Evolutionary conservation across 2,888 invertebrate species (phyloP).

Genomic region (Nephrotoma guestfalica): DNA sequence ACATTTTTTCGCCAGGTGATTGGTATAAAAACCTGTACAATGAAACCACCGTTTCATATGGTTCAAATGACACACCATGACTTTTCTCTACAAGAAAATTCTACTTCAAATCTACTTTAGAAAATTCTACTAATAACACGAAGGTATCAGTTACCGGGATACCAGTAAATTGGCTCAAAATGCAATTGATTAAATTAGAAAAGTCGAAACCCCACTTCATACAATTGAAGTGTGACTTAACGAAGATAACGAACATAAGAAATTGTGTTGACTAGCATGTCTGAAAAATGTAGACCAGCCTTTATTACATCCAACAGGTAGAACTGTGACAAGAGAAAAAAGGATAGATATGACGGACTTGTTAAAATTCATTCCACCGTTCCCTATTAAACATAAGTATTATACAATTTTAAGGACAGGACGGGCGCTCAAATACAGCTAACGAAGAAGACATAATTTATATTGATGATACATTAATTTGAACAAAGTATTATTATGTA

Average conservation of each 20-base stretch:
- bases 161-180: neutral
- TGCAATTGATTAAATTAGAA: neutral
- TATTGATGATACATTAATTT: slow-evolving; percentile 6
- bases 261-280: too few relatives aligned
- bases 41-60: too few relatives aligned
- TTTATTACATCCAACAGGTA: neutral
- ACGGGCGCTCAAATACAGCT: slow-evolving; percentile 12
- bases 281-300: too few relatives aligned
- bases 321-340: too few relatives aligned
- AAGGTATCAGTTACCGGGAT: neutral
- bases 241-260: neutral
- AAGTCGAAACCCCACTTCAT: neutral
- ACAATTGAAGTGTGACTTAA: neutral
- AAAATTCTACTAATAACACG: too few relatives aligned
- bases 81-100: too few relatives aligned
- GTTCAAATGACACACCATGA: too few relatives aligned
- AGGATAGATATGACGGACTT: slow-evolving; percentile 11
- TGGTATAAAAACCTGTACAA: too few relatives aligned
- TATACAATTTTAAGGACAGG: slow-evolving; percentile 12
- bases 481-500: too few relatives aligned
- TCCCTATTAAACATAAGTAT: slow-evolving; percentile 13
- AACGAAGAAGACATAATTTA: slow-evolving; percentile 13
- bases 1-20: too few relatives aligned
- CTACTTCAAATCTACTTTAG: too few relatives aligned
- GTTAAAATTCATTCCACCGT: slow-evolving; percentile 14